These are phyloP conservation scores for Cheilosia grossa DNA, from an alignment of 2,888 invertebrate genomes.

Conservation along the genomic window DNA sequence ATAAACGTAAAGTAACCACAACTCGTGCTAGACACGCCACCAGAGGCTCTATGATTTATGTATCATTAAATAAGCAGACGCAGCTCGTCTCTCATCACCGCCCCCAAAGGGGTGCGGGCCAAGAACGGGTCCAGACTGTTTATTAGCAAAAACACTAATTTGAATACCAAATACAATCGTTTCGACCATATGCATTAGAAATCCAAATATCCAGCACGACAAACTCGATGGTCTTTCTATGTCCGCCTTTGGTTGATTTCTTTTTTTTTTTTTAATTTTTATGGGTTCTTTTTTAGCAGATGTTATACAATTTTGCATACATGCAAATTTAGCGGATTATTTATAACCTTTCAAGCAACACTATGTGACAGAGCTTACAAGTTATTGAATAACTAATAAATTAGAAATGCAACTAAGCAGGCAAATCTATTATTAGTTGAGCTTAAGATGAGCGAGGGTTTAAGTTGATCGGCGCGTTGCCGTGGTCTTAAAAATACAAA, in stretches of 20 bases:
- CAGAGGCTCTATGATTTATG: conserved; percentile 48
- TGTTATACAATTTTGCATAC: conserved; percentile 1
- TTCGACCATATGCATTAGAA: conserved; percentile 58
- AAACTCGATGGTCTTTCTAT: conserved; percentile 43
- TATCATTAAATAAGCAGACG: conserved; percentile 26
- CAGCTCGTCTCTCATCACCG: conserved; percentile 1
- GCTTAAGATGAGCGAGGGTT: background rate
- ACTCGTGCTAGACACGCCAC: background rate
- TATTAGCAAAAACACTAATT: conserved; percentile 46
- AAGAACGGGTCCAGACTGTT: conserved; percentile 52
- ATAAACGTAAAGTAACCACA: conserved; percentile 18
- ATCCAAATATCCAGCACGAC: conserved; percentile 53
- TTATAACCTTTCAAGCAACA: conserved; percentile 36
- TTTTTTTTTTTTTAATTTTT: conserved; percentile 3
- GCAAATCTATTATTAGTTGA: background rate
- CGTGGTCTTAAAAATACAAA: background rate
- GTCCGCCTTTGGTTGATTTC: conserved; percentile 23
- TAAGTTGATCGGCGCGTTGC: background rate
- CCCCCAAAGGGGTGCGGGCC: background rate
- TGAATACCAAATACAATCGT: conserved; percentile 61
- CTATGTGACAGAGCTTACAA: conserved; percentile 6
- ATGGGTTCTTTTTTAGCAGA: background rate
- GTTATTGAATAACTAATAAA: conserved; percentile 22
- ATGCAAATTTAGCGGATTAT: conserved; percentile 24
- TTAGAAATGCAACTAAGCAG: conserved; percentile 3